These are phyloP conservation scores for Sicus ferrugineus DNA, from an alignment of 2,888 invertebrate genomes.

Conservation along the genomic window DNA sequence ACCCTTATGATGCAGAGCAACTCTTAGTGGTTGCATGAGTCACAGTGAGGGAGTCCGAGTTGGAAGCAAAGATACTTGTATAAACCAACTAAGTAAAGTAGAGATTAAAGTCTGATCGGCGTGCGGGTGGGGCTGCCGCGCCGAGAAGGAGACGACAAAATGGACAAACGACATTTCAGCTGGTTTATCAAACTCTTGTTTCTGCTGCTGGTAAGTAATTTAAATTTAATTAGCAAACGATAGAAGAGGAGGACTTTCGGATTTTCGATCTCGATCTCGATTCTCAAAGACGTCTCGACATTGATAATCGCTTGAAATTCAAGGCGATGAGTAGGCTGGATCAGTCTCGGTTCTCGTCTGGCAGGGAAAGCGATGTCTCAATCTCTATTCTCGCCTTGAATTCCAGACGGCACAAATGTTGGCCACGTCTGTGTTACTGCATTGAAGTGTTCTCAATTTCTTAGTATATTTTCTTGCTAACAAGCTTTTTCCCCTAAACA, in stretches of 20 bases:
- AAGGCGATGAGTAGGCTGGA: too few relatives aligned
- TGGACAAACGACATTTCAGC: constrained; percentile 54
- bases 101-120: constrained; percentile 21
- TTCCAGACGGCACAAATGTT: too few relatives aligned
- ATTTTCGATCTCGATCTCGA: constrained; percentile 24
- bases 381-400: too few relatives aligned
- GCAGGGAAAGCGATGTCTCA: too few relatives aligned
- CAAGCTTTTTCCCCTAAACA: too few relatives aligned
- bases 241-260: neutral
- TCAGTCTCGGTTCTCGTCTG: too few relatives aligned
- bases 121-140: constrained; percentile 30
- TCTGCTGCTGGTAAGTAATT: constrained; percentile 58
- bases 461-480: too few relatives aligned
- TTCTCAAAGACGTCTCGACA: too few relatives aligned
- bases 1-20: constrained; percentile 33
- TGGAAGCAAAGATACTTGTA: neutral
- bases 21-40: constrained; percentile 28
- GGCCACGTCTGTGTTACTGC: too few relatives aligned
- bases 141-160: constrained; percentile 36
- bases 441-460: too few relatives aligned
- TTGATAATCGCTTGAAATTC: too few relatives aligned
- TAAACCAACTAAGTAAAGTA: neutral
- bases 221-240: too few relatives aligned
- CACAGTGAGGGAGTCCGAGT: constrained; percentile 9
- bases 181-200: constrained; percentile 55